Percentiles rank a stretch among this genome's conserved stretches.
Conservation (phyloP, 2,113 vertebrate genomes). For the Gracilinanus agilis region DNA sequence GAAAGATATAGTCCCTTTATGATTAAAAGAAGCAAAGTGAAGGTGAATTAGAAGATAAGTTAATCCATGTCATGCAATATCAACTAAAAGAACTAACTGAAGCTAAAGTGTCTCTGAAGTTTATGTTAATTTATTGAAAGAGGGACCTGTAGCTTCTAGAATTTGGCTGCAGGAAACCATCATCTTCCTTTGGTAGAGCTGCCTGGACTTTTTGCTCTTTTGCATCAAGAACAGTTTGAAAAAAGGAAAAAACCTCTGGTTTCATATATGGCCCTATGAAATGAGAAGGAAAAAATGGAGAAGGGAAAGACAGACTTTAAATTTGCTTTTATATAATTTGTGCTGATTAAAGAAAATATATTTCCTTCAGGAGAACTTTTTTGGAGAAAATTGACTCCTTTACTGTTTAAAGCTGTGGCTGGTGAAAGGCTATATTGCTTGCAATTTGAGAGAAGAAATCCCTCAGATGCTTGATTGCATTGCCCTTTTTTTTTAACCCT, state of each 20-base stretch:
- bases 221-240: not conserved
- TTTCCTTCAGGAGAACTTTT: not conserved
- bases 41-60: not conserved
- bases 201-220: not conserved
- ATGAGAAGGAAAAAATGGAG: not conserved
- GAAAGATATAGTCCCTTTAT: not conserved
- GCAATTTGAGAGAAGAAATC: not conserved
- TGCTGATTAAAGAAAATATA: not conserved
- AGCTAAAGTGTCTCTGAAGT: not conserved
- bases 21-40: not conserved
- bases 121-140: not conserved
- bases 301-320: not conserved
- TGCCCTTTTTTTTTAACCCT: no score
- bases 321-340: no score
- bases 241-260: not conserved
- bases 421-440: not conserved
- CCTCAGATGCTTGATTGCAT: not conserved
- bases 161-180: not conserved
- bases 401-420: not conserved
- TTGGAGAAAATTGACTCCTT: not conserved
- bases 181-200: not conserved
- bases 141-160: not conserved
- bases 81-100: not conserved
- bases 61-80: not conserved
- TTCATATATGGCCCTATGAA: not conserved